A percentile compares a stretch with the other conserved stretches of the same genome.
Conservation (phyloP, 2,797 vertebrate genomes). For the Urocyon cinereoargenteus region DNA sequence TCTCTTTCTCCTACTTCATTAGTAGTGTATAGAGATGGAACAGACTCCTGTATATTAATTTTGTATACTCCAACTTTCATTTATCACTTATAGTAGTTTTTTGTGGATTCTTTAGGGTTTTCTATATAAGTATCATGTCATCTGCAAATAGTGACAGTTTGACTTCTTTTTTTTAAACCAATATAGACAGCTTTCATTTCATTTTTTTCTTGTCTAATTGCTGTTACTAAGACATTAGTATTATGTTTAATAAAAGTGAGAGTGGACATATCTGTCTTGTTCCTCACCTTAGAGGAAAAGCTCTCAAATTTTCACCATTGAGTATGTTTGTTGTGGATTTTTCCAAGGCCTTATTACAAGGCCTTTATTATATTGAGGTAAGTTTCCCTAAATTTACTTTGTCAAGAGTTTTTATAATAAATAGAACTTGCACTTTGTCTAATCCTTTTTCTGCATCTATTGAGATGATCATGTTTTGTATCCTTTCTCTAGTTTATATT, state of each 20-base stretch:
- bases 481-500: not conserved
- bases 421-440: not conserved
- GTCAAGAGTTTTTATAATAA: not conserved
- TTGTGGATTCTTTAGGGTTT: not conserved
- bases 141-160: not conserved
- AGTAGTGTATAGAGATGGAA: not conserved
- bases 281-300: not conserved
- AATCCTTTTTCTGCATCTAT: not conserved
- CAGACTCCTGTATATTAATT: not conserved
- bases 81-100: not conserved
- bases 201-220: not conserved
- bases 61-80: not conserved
- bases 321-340: not conserved
- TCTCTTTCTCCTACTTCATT: not conserved
- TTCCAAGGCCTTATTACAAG: not conserved
- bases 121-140: not conserved
- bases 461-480: not conserved
- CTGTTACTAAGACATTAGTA: not conserved
- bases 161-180: not conserved
- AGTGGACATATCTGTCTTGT: not conserved
- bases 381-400: not conserved
- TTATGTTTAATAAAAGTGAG: not conserved
- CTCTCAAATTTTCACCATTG: not conserved
- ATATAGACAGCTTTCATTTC: not conserved
- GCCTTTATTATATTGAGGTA: not conserved